Conservation (phyloP, 1,140 invertebrate genomes). For the Diplogasteroides magnus region DNA sequence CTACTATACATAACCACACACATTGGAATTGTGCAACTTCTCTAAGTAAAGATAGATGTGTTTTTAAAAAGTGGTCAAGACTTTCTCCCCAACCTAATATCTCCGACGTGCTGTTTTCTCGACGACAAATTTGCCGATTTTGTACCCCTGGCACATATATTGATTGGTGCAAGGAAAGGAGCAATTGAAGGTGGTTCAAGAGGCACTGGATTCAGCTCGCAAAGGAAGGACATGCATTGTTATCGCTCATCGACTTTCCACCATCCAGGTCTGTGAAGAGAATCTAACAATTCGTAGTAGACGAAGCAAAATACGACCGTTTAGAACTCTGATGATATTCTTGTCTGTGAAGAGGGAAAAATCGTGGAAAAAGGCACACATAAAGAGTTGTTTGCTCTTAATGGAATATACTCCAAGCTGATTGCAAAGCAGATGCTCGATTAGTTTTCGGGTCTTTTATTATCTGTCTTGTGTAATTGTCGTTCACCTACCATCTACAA, state of each 20-base stretch:
- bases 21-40: too few species aligned
- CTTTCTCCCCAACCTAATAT: too few species aligned
- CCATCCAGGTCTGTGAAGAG: constrained; percentile 30
- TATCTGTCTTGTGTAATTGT: not conserved
- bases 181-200: constrained; percentile 39
- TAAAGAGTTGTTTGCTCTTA: constrained; percentile 56
- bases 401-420: constrained; percentile 57
- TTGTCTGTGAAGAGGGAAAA: constrained; percentile 55
- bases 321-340: constrained; percentile 56
- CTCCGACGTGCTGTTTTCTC: too few species aligned
- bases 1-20: too few species aligned
- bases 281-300: not conserved
- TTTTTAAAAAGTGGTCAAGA: too few species aligned
- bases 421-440: constrained; percentile 61
- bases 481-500: too few species aligned
- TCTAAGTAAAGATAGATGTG: too few species aligned
- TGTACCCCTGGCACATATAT: too few species aligned
- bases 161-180: not conserved
- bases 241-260: constrained; percentile 59
- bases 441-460: not conserved
- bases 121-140: too few species aligned
- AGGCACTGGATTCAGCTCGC: constrained; percentile 37
- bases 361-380: constrained; percentile 58
- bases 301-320: constrained; percentile 20
- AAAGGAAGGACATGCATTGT: constrained; percentile 56